These are phyloP conservation scores for Siniperca scherzeri DNA, from an alignment of 2,797 vertebrate species.

Conservation along the genomic window DNA sequence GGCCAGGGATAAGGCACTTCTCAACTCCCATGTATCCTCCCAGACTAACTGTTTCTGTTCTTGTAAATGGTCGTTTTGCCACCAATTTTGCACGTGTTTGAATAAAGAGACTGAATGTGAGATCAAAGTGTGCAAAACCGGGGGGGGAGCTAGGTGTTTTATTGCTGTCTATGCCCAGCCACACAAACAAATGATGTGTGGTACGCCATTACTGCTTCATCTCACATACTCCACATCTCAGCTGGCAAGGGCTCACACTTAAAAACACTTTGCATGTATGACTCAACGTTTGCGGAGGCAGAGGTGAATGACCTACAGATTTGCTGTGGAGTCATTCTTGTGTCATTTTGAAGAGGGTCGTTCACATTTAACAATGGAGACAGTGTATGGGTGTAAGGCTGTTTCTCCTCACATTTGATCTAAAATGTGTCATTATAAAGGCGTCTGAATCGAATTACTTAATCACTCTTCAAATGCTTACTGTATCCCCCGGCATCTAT, in stretches of 20 bases:
- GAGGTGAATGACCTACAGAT: constrained; percentile 4
- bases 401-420: neutral
- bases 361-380: constrained; percentile 7
- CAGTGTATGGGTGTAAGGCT: neutral
- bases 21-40: constrained; percentile 42
- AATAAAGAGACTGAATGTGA: constrained; percentile 18
- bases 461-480: neutral
- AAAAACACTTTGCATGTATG: constrained; percentile 37
- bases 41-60: constrained; percentile 30
- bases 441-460: neutral
- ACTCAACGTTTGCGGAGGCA: constrained; percentile 39
- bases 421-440: neutral
- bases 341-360: constrained; percentile 7
- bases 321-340: neutral
- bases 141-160: constrained; percentile 39
- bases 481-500: neutral
- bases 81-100: constrained; percentile 37
- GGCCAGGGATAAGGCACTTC: constrained; percentile 38
- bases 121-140: constrained; percentile 25
- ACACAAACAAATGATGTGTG: constrained; percentile 56
- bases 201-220: constrained; percentile 37
- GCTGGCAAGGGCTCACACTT: constrained; percentile 14
- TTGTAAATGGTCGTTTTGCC: constrained; percentile 29
- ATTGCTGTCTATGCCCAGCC: constrained; percentile 43
- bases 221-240: constrained; percentile 28